phyloP scores from a whole-genome alignment of 2,888 invertebrate species.

The Temnothorax unifasciatus region DNA sequence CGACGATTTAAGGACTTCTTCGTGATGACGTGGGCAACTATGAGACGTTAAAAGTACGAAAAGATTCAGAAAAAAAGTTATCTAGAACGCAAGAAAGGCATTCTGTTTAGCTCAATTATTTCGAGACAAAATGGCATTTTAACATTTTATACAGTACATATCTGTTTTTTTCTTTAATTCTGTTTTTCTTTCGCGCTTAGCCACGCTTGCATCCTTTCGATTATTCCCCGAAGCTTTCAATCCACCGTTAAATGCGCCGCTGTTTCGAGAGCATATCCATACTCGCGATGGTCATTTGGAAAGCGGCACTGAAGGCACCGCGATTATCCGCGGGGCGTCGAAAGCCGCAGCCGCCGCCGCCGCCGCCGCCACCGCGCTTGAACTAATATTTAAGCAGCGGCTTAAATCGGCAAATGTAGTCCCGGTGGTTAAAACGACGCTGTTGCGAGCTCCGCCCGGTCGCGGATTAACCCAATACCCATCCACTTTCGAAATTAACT shows the following conservation, averaged over 20 bases:
- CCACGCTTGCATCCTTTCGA: not conserved
- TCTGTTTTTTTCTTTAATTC: not conserved
- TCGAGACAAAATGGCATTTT: conserved; percentile 5
- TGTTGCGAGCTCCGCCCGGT: conserved; percentile 57
- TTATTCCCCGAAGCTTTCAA: conserved; percentile 27
- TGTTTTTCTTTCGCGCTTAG: conserved; percentile 1
- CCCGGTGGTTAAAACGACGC: conserved; percentile 59
- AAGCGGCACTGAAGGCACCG: conserved; percentile 30
- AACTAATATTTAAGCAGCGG: conserved; percentile 71
- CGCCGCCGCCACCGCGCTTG: conserved; percentile 52
- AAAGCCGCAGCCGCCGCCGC: conserved; percentile 40
- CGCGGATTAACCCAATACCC: conserved; percentile 61
- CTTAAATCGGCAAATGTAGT: conserved; percentile 70
- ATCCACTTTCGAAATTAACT: conserved; percentile 66
- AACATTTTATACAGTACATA: not conserved
- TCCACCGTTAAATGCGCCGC: conserved; percentile 15
- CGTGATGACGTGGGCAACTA: too few species aligned
- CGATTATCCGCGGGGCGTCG: conserved; percentile 46
- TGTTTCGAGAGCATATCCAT: conserved; percentile 38
- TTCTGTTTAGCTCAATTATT: not conserved
- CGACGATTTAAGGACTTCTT: not conserved
- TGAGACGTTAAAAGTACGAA: not conserved
- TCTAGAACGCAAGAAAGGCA: not conserved
- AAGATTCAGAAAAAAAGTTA: not conserved
- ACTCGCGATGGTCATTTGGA: conserved; percentile 41